Evolutionary conservation across 2,113 vertebrate species (phyloP).

Genomic region (Aegotheles bennettii): DNA sequence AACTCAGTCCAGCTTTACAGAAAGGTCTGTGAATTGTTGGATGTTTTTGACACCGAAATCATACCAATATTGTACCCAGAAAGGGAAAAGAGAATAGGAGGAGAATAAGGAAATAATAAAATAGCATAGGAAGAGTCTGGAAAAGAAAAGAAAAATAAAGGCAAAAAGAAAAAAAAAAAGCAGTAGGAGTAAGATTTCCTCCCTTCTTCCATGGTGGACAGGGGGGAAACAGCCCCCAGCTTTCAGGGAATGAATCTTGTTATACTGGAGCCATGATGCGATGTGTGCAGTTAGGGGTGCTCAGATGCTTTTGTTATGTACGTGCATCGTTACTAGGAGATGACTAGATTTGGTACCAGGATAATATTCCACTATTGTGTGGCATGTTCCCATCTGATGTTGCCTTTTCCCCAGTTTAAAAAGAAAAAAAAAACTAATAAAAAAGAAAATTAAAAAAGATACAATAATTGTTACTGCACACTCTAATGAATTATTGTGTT

Average conservation of each 20-base stretch:
- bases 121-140: not conserved
- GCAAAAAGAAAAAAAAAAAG: no score
- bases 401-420: constrained; percentile 69
- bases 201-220: not conserved
- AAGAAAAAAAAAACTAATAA: constrained; percentile 74
- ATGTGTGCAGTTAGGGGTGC: not conserved
- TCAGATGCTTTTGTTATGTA: not conserved
- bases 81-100: not conserved
- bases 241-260: not conserved
- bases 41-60: not conserved
- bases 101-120: not conserved
- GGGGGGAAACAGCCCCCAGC: not conserved
- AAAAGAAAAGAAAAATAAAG: not conserved
- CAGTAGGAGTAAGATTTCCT: not conserved
- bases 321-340: not conserved
- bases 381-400: constrained; percentile 71
- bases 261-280: not conserved
- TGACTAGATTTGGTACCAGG: constrained; percentile 46
- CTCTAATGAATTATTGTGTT: constrained; percentile 88
- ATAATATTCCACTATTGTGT: constrained; percentile 66
- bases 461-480: constrained; percentile 86
- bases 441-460: constrained; percentile 84
- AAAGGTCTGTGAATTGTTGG: not conserved
- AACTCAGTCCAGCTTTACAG: not conserved
- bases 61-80: not conserved